Percentiles rank a stretch among this genome's conserved stretches.
These are phyloP conservation scores for Cotesia typhae DNA, from an alignment of 1,140 invertebrate species.

Conservation along the genomic window DNA sequence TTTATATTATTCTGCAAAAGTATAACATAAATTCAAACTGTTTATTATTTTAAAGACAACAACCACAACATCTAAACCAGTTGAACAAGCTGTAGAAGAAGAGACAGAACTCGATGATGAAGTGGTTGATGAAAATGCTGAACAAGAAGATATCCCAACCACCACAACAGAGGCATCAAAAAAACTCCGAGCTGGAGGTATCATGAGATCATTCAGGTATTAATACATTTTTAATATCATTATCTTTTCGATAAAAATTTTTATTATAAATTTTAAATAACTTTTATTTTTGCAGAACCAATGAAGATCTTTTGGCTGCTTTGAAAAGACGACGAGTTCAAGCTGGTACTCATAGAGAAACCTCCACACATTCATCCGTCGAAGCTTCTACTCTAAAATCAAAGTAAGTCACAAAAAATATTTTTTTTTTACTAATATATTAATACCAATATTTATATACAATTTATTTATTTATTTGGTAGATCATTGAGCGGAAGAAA, in stretches of 20 bases:
- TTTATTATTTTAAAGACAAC: constrained; percentile 39
- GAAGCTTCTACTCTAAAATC: constrained; percentile 48
- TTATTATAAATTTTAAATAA: neutral
- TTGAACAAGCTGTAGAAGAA: constrained; percentile 52
- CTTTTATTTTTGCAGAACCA: constrained; percentile 67
- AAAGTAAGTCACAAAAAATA: constrained; percentile 43
- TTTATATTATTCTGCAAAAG: too few species aligned
- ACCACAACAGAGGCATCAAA: constrained; percentile 75
- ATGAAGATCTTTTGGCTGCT: constrained; percentile 75
- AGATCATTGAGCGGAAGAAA: neutral
- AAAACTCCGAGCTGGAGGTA: constrained; percentile 68
- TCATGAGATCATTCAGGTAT: constrained; percentile 64
- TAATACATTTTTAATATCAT: constrained; percentile 6
- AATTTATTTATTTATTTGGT: neutral
- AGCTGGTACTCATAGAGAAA: constrained; percentile 48
- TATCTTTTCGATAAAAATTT: constrained; percentile 3
- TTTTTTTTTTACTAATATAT: neutral
- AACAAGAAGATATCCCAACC: constrained; percentile 61
- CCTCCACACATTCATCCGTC: constrained; percentile 37
- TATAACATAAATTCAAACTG: neutral
- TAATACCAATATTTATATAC: neutral
- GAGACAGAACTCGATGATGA: constrained; percentile 59
- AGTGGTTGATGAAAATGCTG: constrained; percentile 56
- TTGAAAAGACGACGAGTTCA: constrained; percentile 73
- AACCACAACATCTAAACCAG: constrained; percentile 51